Evolutionary conservation across 1,140 invertebrate species (phyloP), one percentile per base, ranked within the genome.

Genomic region (Archegozetes longisetosus): DNA sequence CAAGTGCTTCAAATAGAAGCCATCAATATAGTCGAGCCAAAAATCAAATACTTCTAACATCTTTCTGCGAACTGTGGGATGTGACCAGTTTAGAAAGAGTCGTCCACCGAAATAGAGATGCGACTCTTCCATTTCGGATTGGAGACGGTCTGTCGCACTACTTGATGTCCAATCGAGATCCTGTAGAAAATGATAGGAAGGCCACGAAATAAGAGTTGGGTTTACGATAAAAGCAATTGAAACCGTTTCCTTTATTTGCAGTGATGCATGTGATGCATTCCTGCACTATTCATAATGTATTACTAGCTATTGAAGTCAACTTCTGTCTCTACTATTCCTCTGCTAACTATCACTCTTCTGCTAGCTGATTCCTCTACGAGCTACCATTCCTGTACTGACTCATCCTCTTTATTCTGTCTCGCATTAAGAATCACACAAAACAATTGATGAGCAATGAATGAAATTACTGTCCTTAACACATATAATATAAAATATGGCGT

Each of bases 1-100:
- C 23, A 82, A 66, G 17, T 82, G 83, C 69, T 85, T 85, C 2
- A 89, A 71, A 71, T 86, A 87, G 69, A 88, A 86, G 0, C 86
- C 85, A 71, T 86, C 81, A 0, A 88, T 81, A 57, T 78, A 72
- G 2, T 72, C 64, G 1, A 76, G 60, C 85, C 85, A 88, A 69
- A 77, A 79, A 13, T 71, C 70, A 12, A 87, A 72, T 0, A 80
- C 67, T 3, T 70, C 59, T 60, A 67, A 27, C 23, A 66, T 53
- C 27, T 66, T 56, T 14, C 52, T 14, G n/a, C 54, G 58, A 1
- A 66, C 60, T 20, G 55, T 46, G 13, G 60, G 29, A 29, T 65
- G 54, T 0, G 62, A 62, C 64, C 63, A 66, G 32, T 66, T 66
- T 9, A 66, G 27, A 3, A 56, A 48, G 14, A 64, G 60, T 13